Conservation (phyloP, 2,113 vertebrate genomes). For the Fregetta grallaria region DNA sequence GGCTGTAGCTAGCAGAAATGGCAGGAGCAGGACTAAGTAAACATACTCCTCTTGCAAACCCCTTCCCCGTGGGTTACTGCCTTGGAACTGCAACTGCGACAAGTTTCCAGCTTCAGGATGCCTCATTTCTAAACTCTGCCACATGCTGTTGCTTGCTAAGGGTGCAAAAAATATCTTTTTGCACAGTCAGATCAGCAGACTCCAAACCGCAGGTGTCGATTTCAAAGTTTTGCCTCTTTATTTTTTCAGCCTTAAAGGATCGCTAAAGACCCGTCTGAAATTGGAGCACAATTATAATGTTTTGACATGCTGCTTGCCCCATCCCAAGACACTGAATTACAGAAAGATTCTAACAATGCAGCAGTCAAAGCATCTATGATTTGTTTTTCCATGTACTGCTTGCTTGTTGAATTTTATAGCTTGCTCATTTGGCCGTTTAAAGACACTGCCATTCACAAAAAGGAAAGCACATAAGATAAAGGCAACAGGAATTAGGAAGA, state of each 20-base stretch:
- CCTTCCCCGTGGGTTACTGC: neutral
- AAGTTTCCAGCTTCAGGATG: neutral
- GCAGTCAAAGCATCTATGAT: neutral
- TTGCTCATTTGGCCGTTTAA: neutral
- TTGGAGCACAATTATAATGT: neutral
- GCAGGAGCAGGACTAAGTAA: neutral
- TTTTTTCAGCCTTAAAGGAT: neutral
- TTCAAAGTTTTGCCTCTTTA: neutral
- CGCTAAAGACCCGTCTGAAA: neutral
- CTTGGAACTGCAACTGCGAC: neutral
- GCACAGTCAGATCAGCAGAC: neutral
- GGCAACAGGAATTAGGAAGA: neutral
- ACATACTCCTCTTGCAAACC: neutral
- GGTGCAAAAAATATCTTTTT: neutral
- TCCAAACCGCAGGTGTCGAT: too few relatives aligned
- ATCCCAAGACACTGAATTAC: neutral
- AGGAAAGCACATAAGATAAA: neutral
- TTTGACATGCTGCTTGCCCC: neutral
- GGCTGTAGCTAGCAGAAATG: neutral
- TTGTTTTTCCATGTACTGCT: neutral
- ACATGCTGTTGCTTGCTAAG: accelerated
- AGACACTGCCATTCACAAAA: neutral
- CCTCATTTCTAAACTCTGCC: neutral
- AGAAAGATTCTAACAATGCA: neutral
- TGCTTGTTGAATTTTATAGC: neutral